Evolutionary conservation across 2,888 invertebrate genomes (phyloP), one percentile per base, ranked within the genome.

Genomic region (Scelioninae gen. 1): DNA sequence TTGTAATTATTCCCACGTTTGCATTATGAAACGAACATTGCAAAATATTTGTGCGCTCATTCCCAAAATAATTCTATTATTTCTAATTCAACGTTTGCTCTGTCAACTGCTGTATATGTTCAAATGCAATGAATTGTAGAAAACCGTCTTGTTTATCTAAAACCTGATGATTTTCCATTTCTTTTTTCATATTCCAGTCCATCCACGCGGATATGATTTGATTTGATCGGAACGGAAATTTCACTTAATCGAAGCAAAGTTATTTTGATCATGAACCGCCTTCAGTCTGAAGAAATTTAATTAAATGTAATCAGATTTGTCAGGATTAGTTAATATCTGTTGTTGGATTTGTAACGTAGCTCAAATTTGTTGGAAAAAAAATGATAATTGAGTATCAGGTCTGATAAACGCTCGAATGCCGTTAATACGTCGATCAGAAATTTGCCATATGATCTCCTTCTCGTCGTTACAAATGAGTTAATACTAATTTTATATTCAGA

Each of bases 31-130:
- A 76, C 16, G 16, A 68, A 72, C n/a, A 55, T 78, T 65, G 75
- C 65, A 71, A 81, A 81, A 81, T 63, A 56, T 63, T 75, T 75
- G 75, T 75, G 81, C 69, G 75, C 62, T 74, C 23, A 69, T 58
- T 75, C 34, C 23, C 11, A 69, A 75, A 47, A 47, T 55, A 58
- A 40, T 4, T 8, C 5, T 58, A 29, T 51, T 66, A 49, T 43
- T 63, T 66, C 62, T 68, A 68, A 68, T 53, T 13, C 38, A 68
- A 65, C 49, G 40, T 58, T 38, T 56, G 16, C 56, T 58, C 34
- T 72, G 53, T 38, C 51, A 38, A 15, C 23, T 45, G 62, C 16
- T 29, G 74, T 23, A 47, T 49, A 51, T 31, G 13, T 47, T 43
- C 29, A 16, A 63, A 31, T 71, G 47, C 38, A 60, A n/a, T 65